These are phyloP conservation scores for Octomys mimax DNA, from an alignment of 2,797 vertebrate genomes.

Conservation along the genomic window DNA sequence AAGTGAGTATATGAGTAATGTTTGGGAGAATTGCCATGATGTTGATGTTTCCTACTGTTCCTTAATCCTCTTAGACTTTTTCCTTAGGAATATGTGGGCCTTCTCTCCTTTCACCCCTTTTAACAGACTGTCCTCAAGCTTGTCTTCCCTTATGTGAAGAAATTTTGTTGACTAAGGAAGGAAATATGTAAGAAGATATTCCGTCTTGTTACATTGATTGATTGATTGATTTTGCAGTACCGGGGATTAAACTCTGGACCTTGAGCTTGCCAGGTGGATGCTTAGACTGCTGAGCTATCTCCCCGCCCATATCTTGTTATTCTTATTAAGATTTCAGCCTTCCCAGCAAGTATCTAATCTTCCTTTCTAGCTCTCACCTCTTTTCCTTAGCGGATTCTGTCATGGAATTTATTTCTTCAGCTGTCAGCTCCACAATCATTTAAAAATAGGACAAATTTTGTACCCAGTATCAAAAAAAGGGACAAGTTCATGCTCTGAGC, in stretches of 20 bases:
- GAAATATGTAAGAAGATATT: not conserved
- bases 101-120: accelerated
- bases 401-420: not conserved
- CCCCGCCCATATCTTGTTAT: not conserved
- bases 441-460: not conserved
- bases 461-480: not conserved
- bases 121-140: not conserved
- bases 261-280: too few relatives aligned
- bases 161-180: not conserved
- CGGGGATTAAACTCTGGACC: too few relatives aligned
- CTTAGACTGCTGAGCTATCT: too few relatives aligned
- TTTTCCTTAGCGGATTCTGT: not conserved
- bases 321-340: not conserved
- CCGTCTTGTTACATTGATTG: not conserved
- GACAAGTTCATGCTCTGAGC: not conserved
- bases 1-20: not conserved
- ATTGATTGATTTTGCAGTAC: too few relatives aligned
- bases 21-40: not conserved
- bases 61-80: not conserved
- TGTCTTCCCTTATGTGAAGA: not conserved
- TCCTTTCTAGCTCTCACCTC: not conserved
- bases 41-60: too few relatives aligned
- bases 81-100: not conserved
- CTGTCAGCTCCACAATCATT: not conserved
- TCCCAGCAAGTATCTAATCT: not conserved